These are phyloP conservation scores for Emydura subglobosa DNA, from an alignment of 2,113 vertebrate species.

Conservation along the genomic window DNA sequence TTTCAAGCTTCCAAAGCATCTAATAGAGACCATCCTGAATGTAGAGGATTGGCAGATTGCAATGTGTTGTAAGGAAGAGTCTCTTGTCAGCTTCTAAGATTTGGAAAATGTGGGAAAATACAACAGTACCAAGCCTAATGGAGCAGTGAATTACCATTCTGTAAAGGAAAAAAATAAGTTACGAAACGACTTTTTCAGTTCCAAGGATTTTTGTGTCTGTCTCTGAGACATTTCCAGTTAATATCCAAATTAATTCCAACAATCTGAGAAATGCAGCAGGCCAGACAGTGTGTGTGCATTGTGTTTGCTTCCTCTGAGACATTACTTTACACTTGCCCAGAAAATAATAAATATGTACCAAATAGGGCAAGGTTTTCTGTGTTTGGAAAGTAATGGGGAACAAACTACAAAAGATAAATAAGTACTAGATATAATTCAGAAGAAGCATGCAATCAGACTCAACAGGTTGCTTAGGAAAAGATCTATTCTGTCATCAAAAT, in stretches of 20 bases:
- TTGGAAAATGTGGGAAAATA: not conserved
- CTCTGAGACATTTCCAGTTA: not conserved
- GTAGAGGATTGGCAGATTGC: not conserved
- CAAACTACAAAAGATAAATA: constrained; percentile 64
- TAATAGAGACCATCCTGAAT: not conserved
- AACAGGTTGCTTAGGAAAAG: constrained; percentile 75
- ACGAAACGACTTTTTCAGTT: not conserved
- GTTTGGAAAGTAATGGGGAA: not conserved
- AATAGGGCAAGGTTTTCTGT: not conserved
- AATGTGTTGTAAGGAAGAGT: not conserved
- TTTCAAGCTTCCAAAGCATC: not conserved
- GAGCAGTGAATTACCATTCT: not conserved
- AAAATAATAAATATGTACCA: not conserved
- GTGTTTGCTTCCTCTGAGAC: constrained; percentile 5
- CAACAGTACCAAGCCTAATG: not conserved
- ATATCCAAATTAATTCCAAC: not conserved
- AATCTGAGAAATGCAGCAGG: not conserved
- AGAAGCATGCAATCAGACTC: constrained; percentile 67
- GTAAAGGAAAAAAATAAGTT: constrained; percentile 23
- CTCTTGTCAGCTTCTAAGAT: not conserved
- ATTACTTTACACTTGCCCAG: constrained; percentile 54
- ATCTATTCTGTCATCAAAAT: constrained; percentile 76
- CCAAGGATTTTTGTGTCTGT: not conserved
- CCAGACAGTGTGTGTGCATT: not conserved
- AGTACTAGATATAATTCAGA: constrained; percentile 73